Base-by-base conservation (phyloP, 2,888 invertebrate genomes). In the Plebejus argus region DNA sequence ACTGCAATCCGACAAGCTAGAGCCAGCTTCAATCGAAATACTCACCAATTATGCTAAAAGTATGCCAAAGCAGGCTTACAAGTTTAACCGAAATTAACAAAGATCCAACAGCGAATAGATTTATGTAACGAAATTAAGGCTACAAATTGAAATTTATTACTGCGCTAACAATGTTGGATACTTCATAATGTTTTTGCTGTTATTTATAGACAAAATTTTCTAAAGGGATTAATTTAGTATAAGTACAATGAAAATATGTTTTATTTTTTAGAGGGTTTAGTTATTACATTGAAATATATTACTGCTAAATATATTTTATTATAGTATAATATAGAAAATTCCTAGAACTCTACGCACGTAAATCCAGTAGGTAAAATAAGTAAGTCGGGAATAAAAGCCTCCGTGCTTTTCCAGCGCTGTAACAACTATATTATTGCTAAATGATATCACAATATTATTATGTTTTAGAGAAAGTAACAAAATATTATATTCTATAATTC, bases 61-160 rank as follows among this genome's bases (percentile, higher is more conserved):
- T 61, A 20, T 12, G 20, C 28, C 15, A 28, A 66, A 5, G 6
- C 28, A 33, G 20, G 20, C 20, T 33, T 66, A 66, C 66, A 66
- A 66, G 66, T 66, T 28, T 28, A 66, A 28, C 15, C 18, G 33
- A 66, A 66, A 66, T 66, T 66, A 66, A 33, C 66, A 66, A 66
- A 66, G 66, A 66, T 66, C 66, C 28, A 66, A 66, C 66, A 66
- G 15, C 66, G 45, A 74, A 74, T 74, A 84, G 85, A 84, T 83
- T 82, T 82, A 81, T 81, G 82, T 82, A 81, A 81, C 83, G 83
- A 86, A 87, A 87, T 85, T 84, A 85, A 85, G 82, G 82, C 82
- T 83, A 82, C 85, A 89, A 91, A 91, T 87, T 89, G 85, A 86
- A 90, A 93, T 92, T 91, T 91, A 92, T 91, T 84, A 85, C 87